phyloP scores from a whole-genome alignment of 2,888 invertebrate species.

The Thymelicus lineola region DNA sequence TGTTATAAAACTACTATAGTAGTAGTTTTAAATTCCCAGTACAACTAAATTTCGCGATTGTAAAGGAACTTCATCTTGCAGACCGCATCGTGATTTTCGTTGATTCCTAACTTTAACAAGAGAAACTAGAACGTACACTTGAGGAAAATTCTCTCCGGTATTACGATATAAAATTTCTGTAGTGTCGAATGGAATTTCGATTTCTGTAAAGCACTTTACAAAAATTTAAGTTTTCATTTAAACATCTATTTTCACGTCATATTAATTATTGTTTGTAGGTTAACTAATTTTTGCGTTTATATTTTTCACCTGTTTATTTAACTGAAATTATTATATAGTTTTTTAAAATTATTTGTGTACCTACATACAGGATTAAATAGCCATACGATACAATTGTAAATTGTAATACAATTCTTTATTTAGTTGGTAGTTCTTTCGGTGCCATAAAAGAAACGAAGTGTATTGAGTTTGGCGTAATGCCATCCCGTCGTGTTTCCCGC shows the following conservation, averaged over 20 bases:
- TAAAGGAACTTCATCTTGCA: neutral
- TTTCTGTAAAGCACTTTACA: neutral
- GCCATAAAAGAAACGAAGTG: slow-evolving; percentile 5
- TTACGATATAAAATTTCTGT: slow-evolving; percentile 11
- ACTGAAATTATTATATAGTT: no score
- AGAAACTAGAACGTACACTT: slow-evolving; percentile 3
- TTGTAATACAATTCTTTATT: neutral
- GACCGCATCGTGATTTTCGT: slow-evolving; percentile 9
- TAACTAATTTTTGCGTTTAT: no score
- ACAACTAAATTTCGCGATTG: neutral
- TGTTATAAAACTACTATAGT: no score
- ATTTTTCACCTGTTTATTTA: neutral
- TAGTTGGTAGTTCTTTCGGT: slow-evolving; percentile 2
- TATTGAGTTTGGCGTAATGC: slow-evolving; percentile 11
- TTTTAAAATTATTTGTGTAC: neutral
- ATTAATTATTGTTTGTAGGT: no score
- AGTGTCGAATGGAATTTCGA: neutral
- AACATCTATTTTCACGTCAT: no score
- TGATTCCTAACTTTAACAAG: slow-evolving; percentile 10
- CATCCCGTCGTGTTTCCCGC: slow-evolving; percentile 1
- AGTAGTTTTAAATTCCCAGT: neutral
- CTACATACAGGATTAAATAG: neutral
- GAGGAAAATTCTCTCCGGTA: slow-evolving; percentile 1
- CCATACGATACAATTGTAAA: neutral
- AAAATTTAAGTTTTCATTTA: no score